Conservation (phyloP, 2,888 invertebrate species). For the Drosophila tanythrix region DNA sequence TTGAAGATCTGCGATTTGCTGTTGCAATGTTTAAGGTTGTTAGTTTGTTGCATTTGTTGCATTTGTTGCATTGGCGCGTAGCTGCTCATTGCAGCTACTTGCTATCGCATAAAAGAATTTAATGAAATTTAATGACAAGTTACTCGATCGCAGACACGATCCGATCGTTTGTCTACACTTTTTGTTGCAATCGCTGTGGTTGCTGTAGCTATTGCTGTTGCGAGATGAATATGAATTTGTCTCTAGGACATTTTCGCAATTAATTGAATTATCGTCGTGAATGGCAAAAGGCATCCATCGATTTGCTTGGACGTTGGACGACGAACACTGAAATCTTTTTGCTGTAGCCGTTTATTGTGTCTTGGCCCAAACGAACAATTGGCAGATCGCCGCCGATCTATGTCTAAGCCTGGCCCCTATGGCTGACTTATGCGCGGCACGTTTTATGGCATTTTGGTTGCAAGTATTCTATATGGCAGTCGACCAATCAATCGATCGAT, state of each 20-base stretch:
- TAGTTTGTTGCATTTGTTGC: slow-evolving; percentile 17
- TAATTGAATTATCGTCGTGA: slow-evolving; percentile 82
- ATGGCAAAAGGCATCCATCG: slow-evolving; percentile 62
- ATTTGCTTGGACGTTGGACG: slow-evolving; percentile 33
- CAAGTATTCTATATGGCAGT: slow-evolving; percentile 57
- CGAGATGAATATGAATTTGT: slow-evolving; percentile 73
- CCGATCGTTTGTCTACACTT: slow-evolving; percentile 60
- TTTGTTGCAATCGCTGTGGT: slow-evolving; percentile 54
- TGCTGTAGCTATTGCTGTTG: slow-evolving; percentile 30
- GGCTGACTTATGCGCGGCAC: slow-evolving; percentile 55
- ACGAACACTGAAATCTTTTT: slow-evolving; percentile 26
- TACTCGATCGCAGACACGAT: slow-evolving; percentile 74
- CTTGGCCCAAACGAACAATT: slow-evolving; percentile 44
- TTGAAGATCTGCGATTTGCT: slow-evolving; percentile 46
- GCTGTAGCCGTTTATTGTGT: slow-evolving; percentile 20
- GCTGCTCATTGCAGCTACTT: slow-evolving; percentile 46
- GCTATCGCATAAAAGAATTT: slow-evolving; percentile 80
- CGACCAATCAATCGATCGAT: slow-evolving; percentile 11
- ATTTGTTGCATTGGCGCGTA: slow-evolving; percentile 1
- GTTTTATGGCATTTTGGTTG: slow-evolving; percentile 57
- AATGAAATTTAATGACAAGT: slow-evolving; percentile 81
- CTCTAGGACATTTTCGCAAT: slow-evolving; percentile 81
- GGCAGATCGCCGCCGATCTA: slow-evolving; percentile 50
- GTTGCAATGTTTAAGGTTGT: slow-evolving; percentile 50
- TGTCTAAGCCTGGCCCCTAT: slow-evolving; percentile 22